These are phyloP conservation scores for Limnodromus scolopaceus DNA, from an alignment of 2,797 vertebrate genomes.

Conservation along the genomic window DNA sequence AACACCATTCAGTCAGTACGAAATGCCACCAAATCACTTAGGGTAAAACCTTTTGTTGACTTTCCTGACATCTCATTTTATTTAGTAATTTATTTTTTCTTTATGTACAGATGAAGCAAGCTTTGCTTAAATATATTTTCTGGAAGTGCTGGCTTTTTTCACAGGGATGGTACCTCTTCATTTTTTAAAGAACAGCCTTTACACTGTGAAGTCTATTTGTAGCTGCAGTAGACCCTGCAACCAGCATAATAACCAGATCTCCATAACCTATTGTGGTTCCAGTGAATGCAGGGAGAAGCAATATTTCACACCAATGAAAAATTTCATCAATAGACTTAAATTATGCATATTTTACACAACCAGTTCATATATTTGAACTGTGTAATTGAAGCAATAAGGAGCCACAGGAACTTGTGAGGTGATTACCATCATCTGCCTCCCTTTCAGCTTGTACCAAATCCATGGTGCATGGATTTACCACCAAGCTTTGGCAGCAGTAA, in stretches of 20 bases:
- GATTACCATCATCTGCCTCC: neutral
- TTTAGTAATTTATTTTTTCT: neutral
- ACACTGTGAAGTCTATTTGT: neutral
- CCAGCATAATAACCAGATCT: neutral
- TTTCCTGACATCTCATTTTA: constrained; percentile 15
- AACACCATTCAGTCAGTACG: neutral
- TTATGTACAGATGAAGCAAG: neutral
- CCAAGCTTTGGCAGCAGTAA: neutral
- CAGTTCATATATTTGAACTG: neutral
- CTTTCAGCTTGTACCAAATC: neutral
- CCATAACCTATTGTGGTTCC: neutral
- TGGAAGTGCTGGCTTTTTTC: neutral
- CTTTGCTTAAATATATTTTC: neutral
- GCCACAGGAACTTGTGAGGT: neutral
- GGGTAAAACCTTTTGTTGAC: constrained; percentile 2
- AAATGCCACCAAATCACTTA: neutral
- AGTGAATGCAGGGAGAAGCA: neutral
- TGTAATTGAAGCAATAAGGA: neutral
- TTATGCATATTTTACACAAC: neutral
- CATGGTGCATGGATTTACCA: neutral
- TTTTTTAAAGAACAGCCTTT: neutral
- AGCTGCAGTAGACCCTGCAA: neutral
- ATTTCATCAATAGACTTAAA: neutral
- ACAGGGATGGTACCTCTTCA: neutral
- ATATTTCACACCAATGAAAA: neutral